Percentiles rank a stretch among this genome's conserved stretches.
phyloP scores from a whole-genome alignment of 2,888 invertebrate genomes.

The Zelleria hepariella region DNA sequence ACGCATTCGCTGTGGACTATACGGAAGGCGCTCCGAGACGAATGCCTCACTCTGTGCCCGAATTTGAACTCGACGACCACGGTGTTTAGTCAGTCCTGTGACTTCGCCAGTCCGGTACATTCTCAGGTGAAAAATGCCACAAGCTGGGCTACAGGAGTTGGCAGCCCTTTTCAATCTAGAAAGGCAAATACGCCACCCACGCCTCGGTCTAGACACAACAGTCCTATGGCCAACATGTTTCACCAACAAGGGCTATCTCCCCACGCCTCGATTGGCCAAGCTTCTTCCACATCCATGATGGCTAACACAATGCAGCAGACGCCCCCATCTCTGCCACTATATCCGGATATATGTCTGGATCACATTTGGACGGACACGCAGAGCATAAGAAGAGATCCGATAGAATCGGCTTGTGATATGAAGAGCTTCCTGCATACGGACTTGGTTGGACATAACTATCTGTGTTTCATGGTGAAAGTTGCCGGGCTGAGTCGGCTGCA shows the following conservation, averaged over 20 bases:
- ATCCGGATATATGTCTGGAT: slow-evolving; percentile 90
- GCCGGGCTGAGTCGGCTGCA: slow-evolving; percentile 69
- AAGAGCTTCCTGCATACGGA: slow-evolving; percentile 90
- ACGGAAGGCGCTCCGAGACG: slow-evolving; percentile 81
- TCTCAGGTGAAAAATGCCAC: slow-evolving; percentile 41
- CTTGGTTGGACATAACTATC: slow-evolving; percentile 85
- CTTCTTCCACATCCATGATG: slow-evolving; percentile 56
- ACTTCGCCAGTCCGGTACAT: slow-evolving; percentile 55
- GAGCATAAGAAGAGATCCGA: slow-evolving; percentile 39
- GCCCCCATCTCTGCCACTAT: slow-evolving; percentile 77
- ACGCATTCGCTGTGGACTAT: slow-evolving; percentile 88
- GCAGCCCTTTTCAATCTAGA: slow-evolving; percentile 54
- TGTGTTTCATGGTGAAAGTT: slow-evolving; percentile 80
- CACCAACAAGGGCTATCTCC: slow-evolving; percentile 63
- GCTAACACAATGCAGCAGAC: slow-evolving; percentile 58
- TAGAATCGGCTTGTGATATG: slow-evolving; percentile 41
- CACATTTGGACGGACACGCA: slow-evolving; percentile 89
- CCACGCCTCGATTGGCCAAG: slow-evolving; percentile 58
- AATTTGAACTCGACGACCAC: slow-evolving; percentile 56
- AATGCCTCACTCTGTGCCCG: slow-evolving; percentile 74
- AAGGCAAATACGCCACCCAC: slow-evolving; percentile 39
- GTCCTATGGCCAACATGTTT: slow-evolving; percentile 60
- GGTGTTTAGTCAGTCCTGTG: slow-evolving; percentile 55
- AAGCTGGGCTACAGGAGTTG: slow-evolving; percentile 40
- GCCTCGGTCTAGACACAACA: slow-evolving; percentile 46